phyloP scores from a whole-genome alignment of 2,113 vertebrate genomes.

The Mugil cephalus region DNA sequence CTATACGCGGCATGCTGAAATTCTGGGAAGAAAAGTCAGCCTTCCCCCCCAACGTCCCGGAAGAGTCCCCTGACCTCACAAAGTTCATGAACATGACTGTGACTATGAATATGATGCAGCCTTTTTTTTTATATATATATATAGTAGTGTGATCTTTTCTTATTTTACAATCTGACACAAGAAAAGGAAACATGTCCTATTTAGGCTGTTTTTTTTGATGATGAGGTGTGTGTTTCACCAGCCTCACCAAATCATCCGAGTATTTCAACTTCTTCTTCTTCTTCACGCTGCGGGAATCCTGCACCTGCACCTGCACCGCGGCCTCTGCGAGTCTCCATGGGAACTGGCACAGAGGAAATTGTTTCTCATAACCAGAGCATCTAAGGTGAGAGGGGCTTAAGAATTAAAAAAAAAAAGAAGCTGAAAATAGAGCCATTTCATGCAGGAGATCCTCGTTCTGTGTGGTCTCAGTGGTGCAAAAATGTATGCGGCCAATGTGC shows the following conservation, averaged over 20 bases:
- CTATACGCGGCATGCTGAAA: slow-evolving; percentile 60
- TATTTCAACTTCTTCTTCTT: slow-evolving; percentile 32
- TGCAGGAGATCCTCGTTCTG: slow-evolving; percentile 30
- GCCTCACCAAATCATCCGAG: slow-evolving; percentile 25
- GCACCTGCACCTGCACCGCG: slow-evolving; percentile 45
- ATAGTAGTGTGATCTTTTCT: slow-evolving; percentile 11
- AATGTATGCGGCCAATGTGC: slow-evolving; percentile 29
- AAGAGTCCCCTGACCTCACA: slow-evolving; percentile 63
- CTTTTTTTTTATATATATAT: too few species aligned
- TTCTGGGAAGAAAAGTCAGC: slow-evolving; percentile 61
- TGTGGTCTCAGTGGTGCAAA: slow-evolving; percentile 39
- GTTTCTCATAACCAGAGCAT: slow-evolving; percentile 61
- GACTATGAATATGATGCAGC: slow-evolving; percentile 37
- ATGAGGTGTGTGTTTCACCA: slow-evolving; percentile 28
- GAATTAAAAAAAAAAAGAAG: slow-evolving; percentile 21
- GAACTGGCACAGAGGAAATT: slow-evolving; percentile 71
- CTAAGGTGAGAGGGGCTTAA: slow-evolving; percentile 57
- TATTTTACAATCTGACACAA: slow-evolving; percentile 18
- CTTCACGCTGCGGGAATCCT: slow-evolving; percentile 15
- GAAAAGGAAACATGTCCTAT: slow-evolving; percentile 1
- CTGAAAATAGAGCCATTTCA: slow-evolving; percentile 35
- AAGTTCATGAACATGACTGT: slow-evolving; percentile 54
- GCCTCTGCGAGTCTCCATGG: slow-evolving; percentile 71
- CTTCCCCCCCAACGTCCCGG: slow-evolving; percentile 61
- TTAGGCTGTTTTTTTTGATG: slow-evolving; percentile 30